Conservation (phyloP, 2,797 vertebrate species). For the Mustela erminea region DNA sequence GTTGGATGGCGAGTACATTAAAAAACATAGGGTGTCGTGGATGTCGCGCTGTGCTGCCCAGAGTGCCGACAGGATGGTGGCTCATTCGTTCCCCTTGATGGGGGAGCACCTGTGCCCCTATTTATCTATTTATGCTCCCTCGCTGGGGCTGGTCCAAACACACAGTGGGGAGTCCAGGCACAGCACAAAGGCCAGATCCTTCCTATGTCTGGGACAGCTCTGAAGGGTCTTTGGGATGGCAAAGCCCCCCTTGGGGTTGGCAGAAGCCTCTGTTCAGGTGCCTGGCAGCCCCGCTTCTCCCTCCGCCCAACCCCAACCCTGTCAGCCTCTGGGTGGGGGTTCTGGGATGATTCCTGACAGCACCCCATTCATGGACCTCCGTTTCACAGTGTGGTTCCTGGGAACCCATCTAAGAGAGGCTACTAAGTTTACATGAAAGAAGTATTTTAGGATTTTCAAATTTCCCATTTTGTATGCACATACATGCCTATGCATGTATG, state of each 20-base stretch:
- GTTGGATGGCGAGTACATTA: not conserved
- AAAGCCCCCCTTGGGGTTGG: not conserved
- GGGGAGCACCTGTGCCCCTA: too few relatives aligned
- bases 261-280: not conserved
- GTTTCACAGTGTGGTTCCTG: not conserved
- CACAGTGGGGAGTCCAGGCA: too few relatives aligned
- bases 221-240: not conserved
- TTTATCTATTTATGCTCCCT: not conserved
- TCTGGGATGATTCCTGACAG: not conserved
- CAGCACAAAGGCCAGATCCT: not conserved
- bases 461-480: not conserved
- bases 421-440: not conserved
- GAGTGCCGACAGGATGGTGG: accelerated
- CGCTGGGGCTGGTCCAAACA: not conserved
- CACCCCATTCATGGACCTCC: not conserved
- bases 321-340: not conserved
- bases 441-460: not conserved
- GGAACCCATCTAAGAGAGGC: not conserved
- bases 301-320: too few relatives aligned
- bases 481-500: not conserved
- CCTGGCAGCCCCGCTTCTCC: not conserved
- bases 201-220: not conserved
- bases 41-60: not conserved
- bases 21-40: not conserved
- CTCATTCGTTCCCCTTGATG: too few relatives aligned